Base-by-base conservation (phyloP, 2,113 vertebrate genomes). In the Anarrhichthys ocellatus region DNA sequence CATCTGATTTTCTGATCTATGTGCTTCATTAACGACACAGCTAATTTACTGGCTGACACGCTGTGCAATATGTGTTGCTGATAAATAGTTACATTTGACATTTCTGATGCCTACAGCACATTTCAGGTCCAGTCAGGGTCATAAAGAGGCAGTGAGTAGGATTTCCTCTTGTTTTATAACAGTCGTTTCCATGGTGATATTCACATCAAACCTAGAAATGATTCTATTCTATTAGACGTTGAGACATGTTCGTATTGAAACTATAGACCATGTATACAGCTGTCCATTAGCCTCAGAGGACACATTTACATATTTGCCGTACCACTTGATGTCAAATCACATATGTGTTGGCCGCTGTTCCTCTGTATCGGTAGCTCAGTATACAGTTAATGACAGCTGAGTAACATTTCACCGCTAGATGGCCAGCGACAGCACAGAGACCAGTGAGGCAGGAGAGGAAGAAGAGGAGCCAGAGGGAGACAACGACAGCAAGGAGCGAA, bases 341-440 rank as follows among this genome's bases (percentile, higher is more conserved):
- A 52, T 34, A 40, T 61, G 36, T 54, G 42, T 48, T 24, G 54
- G 15, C 22, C 52, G 68, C 32, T 64, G 61, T 61, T 32, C 22
- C 76, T 29, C 46, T 63, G 22, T 42, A 2, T 71, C 38, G 1
- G 58, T 27, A 5, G 18, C 69, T 76, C 54, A 68, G 34, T 11
- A 48, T 50, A 36, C 11, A n/a, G 44, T 59, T 73, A 63, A 44
- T 69, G n/a, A 46, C 6, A n/a, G 24, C 36, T 63, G 29, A 54
- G 61, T 68, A 74, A 24, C 27, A 9, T 81, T 85, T 84, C 81
- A 48, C 79, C 78, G 83, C 3, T 94, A 99, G 98, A 99, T 99
- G 98, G 98, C 98, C 91, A 99, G 96, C 0, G 98, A 99, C 94
- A 99, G 98, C 93, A 99, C 98, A 0, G 98, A 99, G 95, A 99